Percentiles rank a stretch among this genome's conserved stretches.
Evolutionary conservation across 2,888 invertebrate genomes (phyloP).

Genomic region (Archaeoteleia sp.): DNA sequence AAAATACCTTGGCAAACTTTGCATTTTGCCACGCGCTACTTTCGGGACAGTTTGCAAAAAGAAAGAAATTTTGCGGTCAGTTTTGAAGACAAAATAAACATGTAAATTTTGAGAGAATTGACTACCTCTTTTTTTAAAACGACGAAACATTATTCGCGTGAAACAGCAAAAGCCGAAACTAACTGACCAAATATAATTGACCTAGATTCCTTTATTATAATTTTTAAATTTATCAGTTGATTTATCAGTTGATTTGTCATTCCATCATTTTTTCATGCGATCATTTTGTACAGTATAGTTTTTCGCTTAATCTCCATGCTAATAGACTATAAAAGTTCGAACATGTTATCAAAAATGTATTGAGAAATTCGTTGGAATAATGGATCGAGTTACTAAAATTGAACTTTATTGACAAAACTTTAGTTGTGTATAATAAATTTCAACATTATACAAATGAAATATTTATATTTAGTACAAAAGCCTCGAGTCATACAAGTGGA

Average conservation of each 20-base stretch:
- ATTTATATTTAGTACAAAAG: no score
- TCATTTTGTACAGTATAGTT: constrained; percentile 35
- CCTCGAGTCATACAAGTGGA: no score
- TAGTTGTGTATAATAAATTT: no score
- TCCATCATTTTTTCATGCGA: constrained; percentile 9
- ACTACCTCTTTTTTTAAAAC: constrained; percentile 29
- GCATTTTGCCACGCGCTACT: not conserved
- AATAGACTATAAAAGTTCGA: constrained; percentile 1
- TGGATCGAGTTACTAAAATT: no score
- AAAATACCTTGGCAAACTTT: no score
- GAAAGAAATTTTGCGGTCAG: constrained; percentile 1
- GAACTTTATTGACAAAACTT: no score
- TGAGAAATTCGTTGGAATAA: not conserved
- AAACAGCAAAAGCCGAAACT: not conserved
- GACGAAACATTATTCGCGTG: not conserved
- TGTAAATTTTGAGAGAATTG: constrained; percentile 9
- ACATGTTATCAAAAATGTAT: constrained; percentile 2
- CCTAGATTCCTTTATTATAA: not conserved
- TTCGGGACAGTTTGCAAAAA: constrained; percentile 2
- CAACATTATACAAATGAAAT: no score
- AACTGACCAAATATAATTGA: not conserved
- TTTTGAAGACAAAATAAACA: constrained; percentile 9
- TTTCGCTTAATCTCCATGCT: constrained; percentile 22
- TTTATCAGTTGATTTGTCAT: no score
- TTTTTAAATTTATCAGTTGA: constrained; percentile 1